These are phyloP conservation scores for Lutraria lutraria DNA, from an alignment of 2,888 invertebrate genomes.

Conservation along the genomic window DNA sequence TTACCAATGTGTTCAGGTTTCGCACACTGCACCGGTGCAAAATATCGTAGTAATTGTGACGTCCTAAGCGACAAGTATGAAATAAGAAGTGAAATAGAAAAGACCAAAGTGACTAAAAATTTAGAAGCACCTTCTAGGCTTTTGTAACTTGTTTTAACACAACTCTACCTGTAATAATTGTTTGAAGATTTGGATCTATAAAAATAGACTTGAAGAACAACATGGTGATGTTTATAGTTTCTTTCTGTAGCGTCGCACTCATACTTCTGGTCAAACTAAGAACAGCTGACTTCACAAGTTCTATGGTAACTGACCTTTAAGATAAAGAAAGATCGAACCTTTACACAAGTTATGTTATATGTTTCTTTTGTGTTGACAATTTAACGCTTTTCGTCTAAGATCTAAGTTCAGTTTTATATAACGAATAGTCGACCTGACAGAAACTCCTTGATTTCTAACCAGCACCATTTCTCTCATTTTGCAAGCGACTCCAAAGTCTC, in stretches of 20 bases:
- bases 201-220: constrained; percentile 58
- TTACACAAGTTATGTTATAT: background rate
- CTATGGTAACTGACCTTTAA: constrained; percentile 60
- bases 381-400: background rate
- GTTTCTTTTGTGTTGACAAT: too few species aligned
- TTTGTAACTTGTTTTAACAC: too few species aligned
- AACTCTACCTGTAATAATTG: constrained; percentile 59
- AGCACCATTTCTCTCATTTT: background rate
- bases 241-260: constrained; percentile 42
- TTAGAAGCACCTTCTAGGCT: too few species aligned
- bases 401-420: background rate
- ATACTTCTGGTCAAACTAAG: constrained; percentile 57
- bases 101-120: too few species aligned
- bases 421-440: background rate
- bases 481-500: background rate
- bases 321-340: background rate
- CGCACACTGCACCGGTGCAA: background rate
- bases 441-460: background rate
- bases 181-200: constrained; percentile 47
- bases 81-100: too few species aligned
- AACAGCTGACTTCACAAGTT: constrained; percentile 64
- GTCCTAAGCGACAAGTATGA: too few species aligned
- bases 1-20: too few species aligned
- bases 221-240: constrained; percentile 52
- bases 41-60: background rate